These are phyloP conservation scores for Epinotia demarniana DNA, from an alignment of 2,888 invertebrate genomes.

Conservation along the genomic window DNA sequence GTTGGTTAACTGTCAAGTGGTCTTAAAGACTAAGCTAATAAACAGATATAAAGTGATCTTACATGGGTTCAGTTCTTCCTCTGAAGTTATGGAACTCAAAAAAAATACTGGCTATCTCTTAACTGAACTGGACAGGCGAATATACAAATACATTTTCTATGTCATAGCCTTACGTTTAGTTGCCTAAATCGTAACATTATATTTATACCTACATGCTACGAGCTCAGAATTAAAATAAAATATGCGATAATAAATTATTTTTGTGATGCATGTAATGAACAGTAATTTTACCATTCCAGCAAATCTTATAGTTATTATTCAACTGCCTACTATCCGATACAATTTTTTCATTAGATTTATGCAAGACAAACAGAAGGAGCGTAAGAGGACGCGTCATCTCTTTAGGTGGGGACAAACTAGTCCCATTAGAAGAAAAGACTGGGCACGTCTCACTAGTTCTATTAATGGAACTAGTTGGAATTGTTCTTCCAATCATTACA, in stretches of 20 bases:
- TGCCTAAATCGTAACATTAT: conserved; percentile 31
- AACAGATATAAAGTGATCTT: conserved; percentile 48
- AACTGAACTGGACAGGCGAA: conserved; percentile 44
- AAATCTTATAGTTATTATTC: background rate
- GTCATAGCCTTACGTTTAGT: conserved; percentile 41
- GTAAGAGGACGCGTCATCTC: background rate
- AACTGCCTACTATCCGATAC: background rate
- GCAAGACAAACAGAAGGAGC: background rate
- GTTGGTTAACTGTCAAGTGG: background rate
- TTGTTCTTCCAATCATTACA: no score
- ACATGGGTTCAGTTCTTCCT: background rate
- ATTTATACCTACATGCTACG: conserved; percentile 32
- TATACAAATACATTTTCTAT: conserved; percentile 35
- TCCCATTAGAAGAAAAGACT: no score
- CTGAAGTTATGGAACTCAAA: conserved; percentile 15
- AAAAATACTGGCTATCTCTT: conserved; percentile 55
- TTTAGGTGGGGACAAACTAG: background rate
- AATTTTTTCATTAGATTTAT: background rate
- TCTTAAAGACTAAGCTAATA: conserved; percentile 49
- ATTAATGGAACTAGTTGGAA: no score
- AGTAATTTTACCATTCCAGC: conserved; percentile 10
- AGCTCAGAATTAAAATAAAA: conserved; percentile 32
- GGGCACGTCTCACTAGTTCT: no score
- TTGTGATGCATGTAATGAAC: conserved; percentile 33
- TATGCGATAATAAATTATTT: conserved; percentile 20